These are phyloP conservation scores for Sialia sialis DNA, from an alignment of 2,113 vertebrate genomes.

Conservation along the genomic window DNA sequence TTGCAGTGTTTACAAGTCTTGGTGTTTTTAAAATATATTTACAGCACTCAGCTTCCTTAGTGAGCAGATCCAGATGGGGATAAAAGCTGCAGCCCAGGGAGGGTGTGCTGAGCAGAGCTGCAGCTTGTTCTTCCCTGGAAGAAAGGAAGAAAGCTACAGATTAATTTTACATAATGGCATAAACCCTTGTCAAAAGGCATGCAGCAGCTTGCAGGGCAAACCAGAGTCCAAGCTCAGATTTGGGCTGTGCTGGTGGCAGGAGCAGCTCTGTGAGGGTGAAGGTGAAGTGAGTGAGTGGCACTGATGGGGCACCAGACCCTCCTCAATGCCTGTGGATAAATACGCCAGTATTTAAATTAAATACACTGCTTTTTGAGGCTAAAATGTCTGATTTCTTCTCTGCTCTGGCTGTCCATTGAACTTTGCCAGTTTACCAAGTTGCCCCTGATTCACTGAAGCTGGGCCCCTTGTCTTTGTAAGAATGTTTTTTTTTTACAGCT, in stretches of 20 bases:
- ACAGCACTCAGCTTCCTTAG: not conserved
- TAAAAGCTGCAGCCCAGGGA: not conserved
- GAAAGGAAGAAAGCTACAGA: not conserved
- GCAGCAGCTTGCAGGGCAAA: not conserved
- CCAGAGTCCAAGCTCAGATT: not conserved
- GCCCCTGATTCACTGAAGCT: not conserved
- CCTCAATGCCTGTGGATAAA: not conserved
- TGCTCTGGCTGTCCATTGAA: not conserved
- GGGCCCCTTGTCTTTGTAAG: not conserved
- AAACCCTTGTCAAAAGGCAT: not conserved
- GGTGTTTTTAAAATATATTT: constrained; percentile 1
- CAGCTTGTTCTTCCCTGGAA: not conserved
- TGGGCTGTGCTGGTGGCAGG: not conserved
- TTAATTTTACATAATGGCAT: not conserved
- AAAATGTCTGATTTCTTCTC: not conserved
- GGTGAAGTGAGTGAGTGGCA: not conserved
- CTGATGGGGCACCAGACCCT: not conserved
- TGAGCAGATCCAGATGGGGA: constrained; percentile 1
- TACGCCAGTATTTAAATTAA: not conserved
- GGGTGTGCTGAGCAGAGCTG: not conserved
- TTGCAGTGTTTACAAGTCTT: not conserved
- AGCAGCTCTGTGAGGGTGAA: not conserved
- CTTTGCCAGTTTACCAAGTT: not conserved
- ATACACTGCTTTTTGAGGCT: not conserved
- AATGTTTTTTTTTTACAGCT: not conserved